Evolutionary conservation across 2,113 vertebrate genomes (phyloP).

Genomic region (Ctenodactylus gundi): DNA sequence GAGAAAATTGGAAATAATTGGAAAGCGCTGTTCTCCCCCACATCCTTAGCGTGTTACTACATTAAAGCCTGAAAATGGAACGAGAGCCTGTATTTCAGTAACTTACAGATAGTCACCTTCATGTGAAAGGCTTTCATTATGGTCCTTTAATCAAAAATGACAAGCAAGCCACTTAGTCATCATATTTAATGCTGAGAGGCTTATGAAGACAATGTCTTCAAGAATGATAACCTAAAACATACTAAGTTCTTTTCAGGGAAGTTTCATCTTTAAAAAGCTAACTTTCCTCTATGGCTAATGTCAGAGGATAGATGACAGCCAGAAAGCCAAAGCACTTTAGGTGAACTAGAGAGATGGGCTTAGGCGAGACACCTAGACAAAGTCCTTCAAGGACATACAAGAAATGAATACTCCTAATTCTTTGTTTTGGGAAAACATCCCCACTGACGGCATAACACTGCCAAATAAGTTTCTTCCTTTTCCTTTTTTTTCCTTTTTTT

Average conservation of each 20-base stretch:
- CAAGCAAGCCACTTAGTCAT: not conserved
- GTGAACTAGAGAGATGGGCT: not conserved
- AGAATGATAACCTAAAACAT: not conserved
- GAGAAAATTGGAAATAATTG: not conserved
- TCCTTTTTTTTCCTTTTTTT: too few relatives aligned
- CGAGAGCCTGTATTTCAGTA: too few relatives aligned
- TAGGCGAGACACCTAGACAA: not conserved
- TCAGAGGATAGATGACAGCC: not conserved
- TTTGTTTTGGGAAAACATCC: not conserved
- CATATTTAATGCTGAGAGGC: not conserved
- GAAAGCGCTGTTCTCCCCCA: not conserved
- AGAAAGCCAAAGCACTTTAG: not conserved
- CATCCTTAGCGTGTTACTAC: not conserved
- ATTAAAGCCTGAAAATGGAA: not conserved
- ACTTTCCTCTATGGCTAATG: not conserved
- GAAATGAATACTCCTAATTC: not conserved
- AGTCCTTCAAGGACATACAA: not conserved
- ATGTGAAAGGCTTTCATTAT: not conserved
- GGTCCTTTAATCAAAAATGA: constrained; percentile 2
- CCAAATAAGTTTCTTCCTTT: constrained; percentile 31
- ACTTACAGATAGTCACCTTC: not conserved
- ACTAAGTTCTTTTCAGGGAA: not conserved
- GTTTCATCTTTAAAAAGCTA: not conserved
- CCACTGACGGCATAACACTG: not conserved
- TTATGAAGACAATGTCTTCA: not conserved